Conservation (phyloP, 2,113 vertebrate genomes). For the Indicator indicator region DNA sequence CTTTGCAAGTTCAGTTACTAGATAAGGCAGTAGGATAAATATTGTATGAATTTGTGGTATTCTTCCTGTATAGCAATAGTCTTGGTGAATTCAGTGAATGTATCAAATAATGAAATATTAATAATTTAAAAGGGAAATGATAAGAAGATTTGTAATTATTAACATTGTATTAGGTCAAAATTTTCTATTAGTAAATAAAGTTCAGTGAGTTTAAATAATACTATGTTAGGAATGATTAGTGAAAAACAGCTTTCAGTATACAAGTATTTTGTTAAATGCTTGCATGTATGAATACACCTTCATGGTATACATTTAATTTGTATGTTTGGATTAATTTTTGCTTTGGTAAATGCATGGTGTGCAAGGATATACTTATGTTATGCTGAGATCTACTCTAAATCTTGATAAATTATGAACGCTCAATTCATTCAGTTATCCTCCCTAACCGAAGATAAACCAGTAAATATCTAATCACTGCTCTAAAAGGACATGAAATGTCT, state of each 20-base stretch:
- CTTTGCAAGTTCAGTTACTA: conserved; percentile 58
- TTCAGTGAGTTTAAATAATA: background rate
- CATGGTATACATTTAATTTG: background rate
- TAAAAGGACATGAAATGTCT: background rate
- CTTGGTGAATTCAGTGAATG: background rate
- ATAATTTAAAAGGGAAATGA: conserved; percentile 21
- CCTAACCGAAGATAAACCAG: background rate
- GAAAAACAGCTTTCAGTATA: background rate
- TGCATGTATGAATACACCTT: background rate
- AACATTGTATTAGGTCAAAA: background rate
- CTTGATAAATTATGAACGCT: background rate
- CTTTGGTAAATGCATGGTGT: background rate
- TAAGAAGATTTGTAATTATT: conserved; percentile 7
- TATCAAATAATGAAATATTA: conserved; percentile 27
- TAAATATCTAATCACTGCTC: background rate
- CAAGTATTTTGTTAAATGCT: background rate
- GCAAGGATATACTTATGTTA: background rate
- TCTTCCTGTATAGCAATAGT: conserved; percentile 10
- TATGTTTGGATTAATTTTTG: background rate
- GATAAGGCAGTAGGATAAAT: conserved; percentile 55
- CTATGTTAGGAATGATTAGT: background rate
- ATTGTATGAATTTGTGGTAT: conserved; percentile 24
- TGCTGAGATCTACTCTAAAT: background rate
- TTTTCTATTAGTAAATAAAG: background rate
- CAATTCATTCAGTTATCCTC: conserved; percentile 14